Evolutionary conservation across 2,888 invertebrate genomes (phyloP), one percentile per base, ranked within the genome.

Genomic region (Lacanobia wlatinum): DNA sequence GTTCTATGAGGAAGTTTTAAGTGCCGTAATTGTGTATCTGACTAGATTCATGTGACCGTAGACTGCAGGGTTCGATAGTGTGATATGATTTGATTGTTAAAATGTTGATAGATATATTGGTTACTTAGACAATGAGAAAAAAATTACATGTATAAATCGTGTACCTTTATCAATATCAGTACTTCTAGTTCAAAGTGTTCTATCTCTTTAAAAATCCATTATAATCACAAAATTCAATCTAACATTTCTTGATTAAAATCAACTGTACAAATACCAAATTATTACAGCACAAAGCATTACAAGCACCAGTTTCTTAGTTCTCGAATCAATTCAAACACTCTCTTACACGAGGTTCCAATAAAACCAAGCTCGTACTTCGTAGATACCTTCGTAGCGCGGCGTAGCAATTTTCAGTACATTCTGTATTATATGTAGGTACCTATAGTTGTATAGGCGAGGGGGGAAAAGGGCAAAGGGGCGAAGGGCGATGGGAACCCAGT

Each of bases 401-500:
- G 78, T 77, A 82, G 74, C 66, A 78, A 70, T 74, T 78, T 82
- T 78, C 82, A 82, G 78, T 74, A 82, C 74, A 61, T 77, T 69
- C 67, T 65, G 46, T 70, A 28, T 14, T 40, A 58, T 76, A 59
- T 59, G 40, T 40, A 59, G 40, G 59, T 21, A 70, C 52, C 23
- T 73, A 71, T 73, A 59, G 38, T 76, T 70, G 59, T 70, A 38
- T 71, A 65, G 52, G 48, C 18, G 63, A 77, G 66, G 48, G 86
- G 77, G 67, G 56, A 34, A 43, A 68, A 63, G 71, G 63, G 79
- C 66, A 53, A 59, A 53, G 69, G 64, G 81, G 62, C 46, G 66
- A 71, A 75, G 86, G 78, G 80, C 77, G 81, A 18, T 82, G 86
- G 82, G 89, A 88, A 90, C 85, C 83, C 86, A 89, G 76, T 87